These are phyloP conservation scores for Sturnus vulgaris DNA, from an alignment of 2,113 vertebrate species.

Conservation along the genomic window DNA sequence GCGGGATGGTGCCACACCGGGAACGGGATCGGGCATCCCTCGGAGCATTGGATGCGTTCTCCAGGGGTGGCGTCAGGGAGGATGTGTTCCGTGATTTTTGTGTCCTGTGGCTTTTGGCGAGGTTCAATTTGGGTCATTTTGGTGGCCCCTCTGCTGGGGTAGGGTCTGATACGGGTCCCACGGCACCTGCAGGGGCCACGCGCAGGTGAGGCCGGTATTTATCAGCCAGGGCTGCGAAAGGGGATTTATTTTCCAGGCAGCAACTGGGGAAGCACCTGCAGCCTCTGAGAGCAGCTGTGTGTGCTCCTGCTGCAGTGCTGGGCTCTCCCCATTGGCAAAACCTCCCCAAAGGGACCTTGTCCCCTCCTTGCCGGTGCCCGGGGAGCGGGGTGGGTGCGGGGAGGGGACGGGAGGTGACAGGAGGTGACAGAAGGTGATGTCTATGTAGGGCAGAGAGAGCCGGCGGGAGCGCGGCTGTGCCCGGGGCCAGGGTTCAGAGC, in stretches of 20 bases:
- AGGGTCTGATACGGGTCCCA: rapidly evolving
- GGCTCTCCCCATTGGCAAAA: rapidly evolving
- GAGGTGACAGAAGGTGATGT: not conserved
- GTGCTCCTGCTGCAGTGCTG: not conserved
- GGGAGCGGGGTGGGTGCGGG: not conserved
- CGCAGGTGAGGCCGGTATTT: not conserved
- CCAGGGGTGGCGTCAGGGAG: rapidly evolving
- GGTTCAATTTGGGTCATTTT: not conserved
- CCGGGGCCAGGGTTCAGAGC: conserved; percentile 5
- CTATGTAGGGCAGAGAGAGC: conserved; percentile 42
- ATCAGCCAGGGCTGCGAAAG: rapidly evolving
- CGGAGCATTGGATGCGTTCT: rapidly evolving
- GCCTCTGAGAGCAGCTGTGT: not conserved
- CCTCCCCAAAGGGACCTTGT: rapidly evolving
- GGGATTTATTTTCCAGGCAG: not conserved
- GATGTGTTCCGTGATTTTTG: rapidly evolving
- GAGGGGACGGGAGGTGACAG: not conserved
- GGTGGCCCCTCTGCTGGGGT: rapidly evolving
- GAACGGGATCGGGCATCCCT: rapidly evolving
- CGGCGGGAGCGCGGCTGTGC: not conserved
- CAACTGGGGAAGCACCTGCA: rapidly evolving
- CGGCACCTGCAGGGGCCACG: not conserved
- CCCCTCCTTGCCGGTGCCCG: rapidly evolving
- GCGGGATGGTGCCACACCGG: not conserved
- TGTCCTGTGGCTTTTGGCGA: rapidly evolving